These are phyloP conservation scores for Oceanites oceanicus DNA, from an alignment of 2,113 vertebrate genomes.

Conservation along the genomic window DNA sequence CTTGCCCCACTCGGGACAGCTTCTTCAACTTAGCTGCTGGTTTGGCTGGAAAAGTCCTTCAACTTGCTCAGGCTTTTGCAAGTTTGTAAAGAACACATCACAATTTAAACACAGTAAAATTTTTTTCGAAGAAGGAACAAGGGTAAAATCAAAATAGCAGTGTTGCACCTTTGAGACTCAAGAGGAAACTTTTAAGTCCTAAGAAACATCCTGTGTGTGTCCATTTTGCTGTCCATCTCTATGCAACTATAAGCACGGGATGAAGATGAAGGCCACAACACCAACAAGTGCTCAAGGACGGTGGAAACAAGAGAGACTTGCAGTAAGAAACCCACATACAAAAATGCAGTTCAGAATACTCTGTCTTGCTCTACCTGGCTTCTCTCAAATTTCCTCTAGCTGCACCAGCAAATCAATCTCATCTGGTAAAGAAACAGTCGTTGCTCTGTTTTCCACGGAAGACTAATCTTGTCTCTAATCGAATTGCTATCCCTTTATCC, in stretches of 20 bases:
- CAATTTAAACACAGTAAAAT: background rate
- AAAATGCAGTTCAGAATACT: background rate
- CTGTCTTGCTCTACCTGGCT: background rate
- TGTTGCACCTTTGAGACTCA: background rate
- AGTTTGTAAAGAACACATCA: background rate
- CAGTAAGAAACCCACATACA: background rate
- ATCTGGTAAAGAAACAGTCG: background rate
- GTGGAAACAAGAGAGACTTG: background rate
- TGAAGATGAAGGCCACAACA: background rate
- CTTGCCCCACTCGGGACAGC: background rate
- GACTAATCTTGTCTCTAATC: background rate
- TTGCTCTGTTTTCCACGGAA: background rate
- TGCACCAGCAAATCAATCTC: background rate
- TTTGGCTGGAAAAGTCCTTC: background rate
- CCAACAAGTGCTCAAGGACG: background rate
- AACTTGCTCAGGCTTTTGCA: background rate
- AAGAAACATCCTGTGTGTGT: background rate
- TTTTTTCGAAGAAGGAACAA: background rate
- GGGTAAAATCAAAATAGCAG: background rate
- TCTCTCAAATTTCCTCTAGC: background rate
- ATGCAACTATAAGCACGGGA: background rate
- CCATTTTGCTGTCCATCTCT: background rate
- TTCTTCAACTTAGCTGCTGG: background rate
- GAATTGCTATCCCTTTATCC: background rate
- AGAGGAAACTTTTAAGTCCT: background rate